Evolutionary conservation across 2,888 invertebrate genomes (phyloP), one percentile per base, ranked within the genome.

Genomic region (Trichogramma evanescens): DNA sequence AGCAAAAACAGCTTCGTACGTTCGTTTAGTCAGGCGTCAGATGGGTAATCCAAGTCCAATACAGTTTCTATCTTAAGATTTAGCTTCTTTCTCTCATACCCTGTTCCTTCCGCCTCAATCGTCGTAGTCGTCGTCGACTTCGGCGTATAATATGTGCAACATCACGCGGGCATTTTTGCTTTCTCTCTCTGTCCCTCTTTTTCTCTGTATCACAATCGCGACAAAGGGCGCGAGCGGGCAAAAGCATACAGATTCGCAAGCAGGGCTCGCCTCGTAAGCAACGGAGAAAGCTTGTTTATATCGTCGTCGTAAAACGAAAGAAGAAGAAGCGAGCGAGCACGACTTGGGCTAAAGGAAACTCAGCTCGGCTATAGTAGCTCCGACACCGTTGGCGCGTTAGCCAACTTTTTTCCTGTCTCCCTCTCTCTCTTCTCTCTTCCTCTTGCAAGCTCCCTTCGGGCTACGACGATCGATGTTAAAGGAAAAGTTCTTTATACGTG

Each of bases 241-340:
- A 26, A 26, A 26, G 26, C 26, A 26, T 26, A 26, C 26, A 26
- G 26, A 26, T 26, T 26, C 26, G 26, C 26, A 26, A 26, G 26
- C 26, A 26, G 3, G 26, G 26, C 26, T 26, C 2, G 26, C 26
- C 26, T 26, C 26, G 26, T 26, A 26, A 26, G 26, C 26, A 26
- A 26, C 26, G 26, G 26, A 26, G 7, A 54, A 59, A 62, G 59
- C 56, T 56, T 62, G 54, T 62, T 59, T 62, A 62, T 62, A 56
- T 59, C 50, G 51, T 13, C 62, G 26, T 54, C 59, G 56, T 56
- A 59, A 59, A 62, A 50, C 10, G 54, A 45, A 10, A 44, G 52
- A 54, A 54, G 58, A 26, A 26, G 26, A 26, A 26, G 26, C 26
- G 26, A 26, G 26, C 26, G 26, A 26, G 26, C 26, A 26, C 26